Evolutionary conservation across 2,113 vertebrate species (phyloP).

Genomic region (Sakesphorus luctuosus): DNA sequence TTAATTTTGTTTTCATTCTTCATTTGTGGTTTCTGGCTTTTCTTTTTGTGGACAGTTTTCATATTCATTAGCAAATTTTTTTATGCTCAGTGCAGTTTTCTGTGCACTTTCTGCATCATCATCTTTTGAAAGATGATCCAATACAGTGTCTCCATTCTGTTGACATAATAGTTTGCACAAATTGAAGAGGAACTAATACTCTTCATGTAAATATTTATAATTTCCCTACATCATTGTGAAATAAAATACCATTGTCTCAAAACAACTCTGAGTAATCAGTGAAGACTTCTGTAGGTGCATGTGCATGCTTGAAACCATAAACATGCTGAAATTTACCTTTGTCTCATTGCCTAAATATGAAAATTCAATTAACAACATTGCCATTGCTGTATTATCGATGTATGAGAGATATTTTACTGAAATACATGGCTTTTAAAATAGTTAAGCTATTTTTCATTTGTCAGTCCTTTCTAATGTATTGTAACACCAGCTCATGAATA

Average conservation of each 20-base stretch:
- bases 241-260: not conserved
- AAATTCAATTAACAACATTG: not conserved
- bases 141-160: not conserved
- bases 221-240: not conserved
- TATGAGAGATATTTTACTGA: not conserved
- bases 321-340: not conserved
- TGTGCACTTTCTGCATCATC: not conserved
- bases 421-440: not conserved
- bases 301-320: not conserved
- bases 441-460: not conserved
- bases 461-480: constrained; percentile 3
- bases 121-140: not conserved
- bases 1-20: constrained; percentile 46
- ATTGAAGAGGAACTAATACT: not conserved
- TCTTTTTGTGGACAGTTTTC: not conserved
- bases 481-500: not conserved
- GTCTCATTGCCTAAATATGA: not conserved
- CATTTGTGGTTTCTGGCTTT: constrained; percentile 42
- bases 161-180: not conserved
- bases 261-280: not conserved
- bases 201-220: not conserved
- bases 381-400: not conserved
- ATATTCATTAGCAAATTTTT: not conserved
- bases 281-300: not conserved
- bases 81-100: not conserved